phyloP scores from a whole-genome alignment of 1,140 invertebrate genomes.

The Drosophila oshimai region DNA sequence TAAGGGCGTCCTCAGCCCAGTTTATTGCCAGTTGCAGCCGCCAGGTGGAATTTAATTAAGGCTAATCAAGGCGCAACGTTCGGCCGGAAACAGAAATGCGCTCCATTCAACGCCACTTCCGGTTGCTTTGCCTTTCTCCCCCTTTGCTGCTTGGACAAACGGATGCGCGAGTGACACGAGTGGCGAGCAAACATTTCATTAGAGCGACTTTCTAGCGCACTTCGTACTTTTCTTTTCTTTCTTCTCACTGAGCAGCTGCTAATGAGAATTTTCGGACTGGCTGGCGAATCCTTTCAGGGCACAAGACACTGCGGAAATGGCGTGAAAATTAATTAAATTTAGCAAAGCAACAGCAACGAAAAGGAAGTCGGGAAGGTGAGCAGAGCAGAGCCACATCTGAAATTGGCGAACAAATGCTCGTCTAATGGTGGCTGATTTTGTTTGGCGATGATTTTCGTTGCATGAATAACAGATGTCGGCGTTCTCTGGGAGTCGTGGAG shows the following conservation, averaged over 20 bases:
- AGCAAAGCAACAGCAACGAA: slow-evolving; percentile 15
- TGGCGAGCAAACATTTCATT: slow-evolving; percentile 81
- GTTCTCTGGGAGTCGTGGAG: background rate
- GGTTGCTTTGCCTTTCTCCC: background rate
- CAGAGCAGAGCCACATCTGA: slow-evolving; percentile 24
- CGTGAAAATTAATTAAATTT: slow-evolving; percentile 82
- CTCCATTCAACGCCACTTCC: slow-evolving; percentile 50
- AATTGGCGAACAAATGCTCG: slow-evolving; percentile 53
- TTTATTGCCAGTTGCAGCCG: background rate
- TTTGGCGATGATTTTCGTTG: slow-evolving; percentile 54
- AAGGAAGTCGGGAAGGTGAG: background rate
- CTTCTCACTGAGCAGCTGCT: slow-evolving; percentile 55
- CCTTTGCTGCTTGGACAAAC: slow-evolving; percentile 27
- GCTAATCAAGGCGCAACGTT: slow-evolving; percentile 62
- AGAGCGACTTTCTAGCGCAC: slow-evolving; percentile 67
- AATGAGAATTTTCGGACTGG: slow-evolving; percentile 73
- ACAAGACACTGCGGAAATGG: slow-evolving; percentile 54
- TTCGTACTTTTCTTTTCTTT: slow-evolving; percentile 50
- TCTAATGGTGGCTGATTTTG: slow-evolving; percentile 64
- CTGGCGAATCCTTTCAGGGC: slow-evolving; percentile 68
- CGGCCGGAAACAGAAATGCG: slow-evolving; percentile 55
- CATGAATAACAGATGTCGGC: slow-evolving; percentile 28
- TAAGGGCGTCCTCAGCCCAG: background rate
- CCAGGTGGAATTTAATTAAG: slow-evolving; percentile 72
- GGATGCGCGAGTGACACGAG: slow-evolving; percentile 76